Conservation (phyloP, 2,797 vertebrate genomes). For the Anguilla anguilla region DNA sequence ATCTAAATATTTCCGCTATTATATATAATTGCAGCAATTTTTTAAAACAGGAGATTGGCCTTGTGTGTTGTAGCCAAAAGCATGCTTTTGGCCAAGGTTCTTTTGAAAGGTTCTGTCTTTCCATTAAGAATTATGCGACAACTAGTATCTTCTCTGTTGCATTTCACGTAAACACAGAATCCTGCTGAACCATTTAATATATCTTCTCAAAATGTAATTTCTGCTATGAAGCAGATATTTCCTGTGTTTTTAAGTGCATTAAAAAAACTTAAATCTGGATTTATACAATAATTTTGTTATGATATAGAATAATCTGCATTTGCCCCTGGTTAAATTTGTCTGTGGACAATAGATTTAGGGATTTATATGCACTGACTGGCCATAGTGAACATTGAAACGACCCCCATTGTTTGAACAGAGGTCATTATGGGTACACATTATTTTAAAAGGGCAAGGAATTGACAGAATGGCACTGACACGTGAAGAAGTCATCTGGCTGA, state of each 20-base stretch:
- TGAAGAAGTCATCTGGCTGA: neutral
- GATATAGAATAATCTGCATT: neutral
- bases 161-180: conserved; percentile 20
- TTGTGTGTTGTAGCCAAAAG: conserved; percentile 18
- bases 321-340: neutral
- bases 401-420: conserved; percentile 1
- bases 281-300: neutral
- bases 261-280: neutral
- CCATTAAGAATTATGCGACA: neutral
- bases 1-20: neutral
- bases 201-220: neutral
- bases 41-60: conserved; percentile 11
- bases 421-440: neutral
- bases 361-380: neutral
- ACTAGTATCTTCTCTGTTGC: neutral
- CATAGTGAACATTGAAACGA: neutral
- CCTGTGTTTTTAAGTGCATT: neutral
- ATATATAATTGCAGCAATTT: conserved; percentile 27
- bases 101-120: neutral
- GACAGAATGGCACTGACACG: neutral
- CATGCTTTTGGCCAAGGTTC: neutral
- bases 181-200: conserved; percentile 4
- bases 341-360: neutral
- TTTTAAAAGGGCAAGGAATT: neutral
- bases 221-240: neutral